Evolutionary conservation across 2,797 vertebrate genomes (phyloP).

Genomic region (Mormyrus proboscirostris): DNA sequence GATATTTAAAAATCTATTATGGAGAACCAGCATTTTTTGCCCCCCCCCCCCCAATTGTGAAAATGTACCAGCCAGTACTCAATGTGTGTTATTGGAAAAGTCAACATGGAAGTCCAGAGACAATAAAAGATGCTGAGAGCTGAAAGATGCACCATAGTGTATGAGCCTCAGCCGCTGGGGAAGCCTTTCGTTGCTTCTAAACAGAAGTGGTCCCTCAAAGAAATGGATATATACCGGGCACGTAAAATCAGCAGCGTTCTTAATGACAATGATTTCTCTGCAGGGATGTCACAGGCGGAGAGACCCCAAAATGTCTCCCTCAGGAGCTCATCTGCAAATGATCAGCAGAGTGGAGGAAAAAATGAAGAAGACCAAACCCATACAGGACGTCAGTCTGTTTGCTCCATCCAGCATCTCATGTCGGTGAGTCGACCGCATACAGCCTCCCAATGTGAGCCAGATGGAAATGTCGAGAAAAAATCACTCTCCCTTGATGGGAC

Average conservation of each 20-base stretch:
- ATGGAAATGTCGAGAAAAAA: neutral
- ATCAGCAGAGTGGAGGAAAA: neutral
- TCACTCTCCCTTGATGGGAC: neutral
- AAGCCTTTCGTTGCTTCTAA: neutral
- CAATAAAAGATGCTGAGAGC: neutral
- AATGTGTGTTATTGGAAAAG: neutral
- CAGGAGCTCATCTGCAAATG: neutral
- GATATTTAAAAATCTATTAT: neutral
- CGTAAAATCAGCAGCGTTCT: neutral
- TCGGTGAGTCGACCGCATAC: neutral
- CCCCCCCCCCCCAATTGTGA: neutral
- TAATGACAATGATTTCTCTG: neutral
- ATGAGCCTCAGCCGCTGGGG: neutral
- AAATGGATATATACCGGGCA: neutral
- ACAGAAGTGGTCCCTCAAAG: neutral
- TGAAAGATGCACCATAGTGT: neutral
- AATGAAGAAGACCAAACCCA: neutral
- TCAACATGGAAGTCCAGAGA: neutral
- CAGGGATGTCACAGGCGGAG: neutral
- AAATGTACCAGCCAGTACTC: neutral
- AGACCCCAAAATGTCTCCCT: too few species aligned
- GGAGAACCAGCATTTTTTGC: too few species aligned
- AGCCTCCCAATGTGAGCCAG: neutral
- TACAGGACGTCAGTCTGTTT: neutral
- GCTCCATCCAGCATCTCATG: neutral